Conservation (phyloP, 2,113 vertebrate species). For the Rynchops niger region DNA sequence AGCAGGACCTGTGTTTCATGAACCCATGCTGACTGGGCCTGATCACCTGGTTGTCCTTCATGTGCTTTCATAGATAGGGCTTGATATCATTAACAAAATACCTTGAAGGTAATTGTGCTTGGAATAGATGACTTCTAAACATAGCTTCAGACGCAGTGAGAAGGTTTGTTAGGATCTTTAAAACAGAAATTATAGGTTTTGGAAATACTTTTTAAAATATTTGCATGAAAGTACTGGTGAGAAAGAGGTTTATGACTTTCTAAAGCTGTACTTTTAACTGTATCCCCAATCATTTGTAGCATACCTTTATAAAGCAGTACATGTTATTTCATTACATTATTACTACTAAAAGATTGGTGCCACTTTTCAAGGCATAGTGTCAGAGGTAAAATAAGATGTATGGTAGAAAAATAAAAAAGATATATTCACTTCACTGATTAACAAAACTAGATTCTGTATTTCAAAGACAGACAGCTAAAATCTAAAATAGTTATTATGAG, state of each 20-base stretch:
- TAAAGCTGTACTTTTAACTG: neutral
- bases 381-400: neutral
- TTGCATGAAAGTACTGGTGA: neutral
- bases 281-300: neutral
- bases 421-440: neutral
- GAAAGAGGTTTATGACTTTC: neutral
- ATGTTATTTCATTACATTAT: neutral
- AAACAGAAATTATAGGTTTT: neutral
- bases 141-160: neutral
- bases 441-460: neutral
- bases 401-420: neutral
- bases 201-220: neutral
- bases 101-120: neutral
- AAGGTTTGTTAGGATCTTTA: neutral
- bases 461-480: neutral
- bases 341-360: neutral
- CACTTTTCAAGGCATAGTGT: neutral
- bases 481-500: neutral
- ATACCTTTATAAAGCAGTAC: neutral
- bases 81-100: neutral
- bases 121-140: neutral
- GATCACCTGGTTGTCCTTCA: neutral
- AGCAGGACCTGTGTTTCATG: neutral
- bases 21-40: neutral
- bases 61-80: neutral